Conservation (phyloP, 2,888 invertebrate genomes). For the Chaetogeoica ovagalla region DNA sequence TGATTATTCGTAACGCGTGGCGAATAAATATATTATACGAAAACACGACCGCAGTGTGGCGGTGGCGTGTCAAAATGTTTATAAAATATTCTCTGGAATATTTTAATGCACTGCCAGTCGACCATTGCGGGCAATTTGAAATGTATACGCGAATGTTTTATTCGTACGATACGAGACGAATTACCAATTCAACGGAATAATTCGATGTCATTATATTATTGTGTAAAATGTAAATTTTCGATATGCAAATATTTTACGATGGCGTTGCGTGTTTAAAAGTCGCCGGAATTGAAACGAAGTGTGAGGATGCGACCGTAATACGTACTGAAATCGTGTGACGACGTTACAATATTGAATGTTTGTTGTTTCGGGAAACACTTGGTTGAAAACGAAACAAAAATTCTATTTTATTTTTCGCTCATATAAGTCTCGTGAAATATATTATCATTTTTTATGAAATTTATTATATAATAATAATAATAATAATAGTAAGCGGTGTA, state of each 20-base stretch:
- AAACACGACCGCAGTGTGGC: neutral
- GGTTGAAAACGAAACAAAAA: no score
- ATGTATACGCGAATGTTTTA: constrained; percentile 12
- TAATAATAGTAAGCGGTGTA: no score
- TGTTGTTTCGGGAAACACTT: no score
- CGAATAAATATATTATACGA: neutral
- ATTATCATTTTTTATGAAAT: no score
- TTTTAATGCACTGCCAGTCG: neutral
- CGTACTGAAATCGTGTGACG: constrained; percentile 2
- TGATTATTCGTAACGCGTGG: neutral
- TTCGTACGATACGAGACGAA: constrained; percentile 5
- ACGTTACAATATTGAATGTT: neutral
- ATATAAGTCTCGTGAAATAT: no score
- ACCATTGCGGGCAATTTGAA: neutral
- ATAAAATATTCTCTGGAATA: neutral
- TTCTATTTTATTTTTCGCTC: no score
- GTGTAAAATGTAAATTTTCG: constrained; percentile 31
- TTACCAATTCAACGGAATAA: constrained; percentile 30
- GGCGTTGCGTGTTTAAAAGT: constrained; percentile 22
- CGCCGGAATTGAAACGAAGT: constrained; percentile 4
- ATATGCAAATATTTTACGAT: constrained; percentile 20
- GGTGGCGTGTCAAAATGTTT: constrained; percentile 1
- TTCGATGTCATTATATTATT: neutral
- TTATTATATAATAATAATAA: no score
- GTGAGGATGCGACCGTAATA: constrained; percentile 14